phyloP scores from a whole-genome alignment of 2,113 vertebrate genomes.

The Fregata magnificens region DNA sequence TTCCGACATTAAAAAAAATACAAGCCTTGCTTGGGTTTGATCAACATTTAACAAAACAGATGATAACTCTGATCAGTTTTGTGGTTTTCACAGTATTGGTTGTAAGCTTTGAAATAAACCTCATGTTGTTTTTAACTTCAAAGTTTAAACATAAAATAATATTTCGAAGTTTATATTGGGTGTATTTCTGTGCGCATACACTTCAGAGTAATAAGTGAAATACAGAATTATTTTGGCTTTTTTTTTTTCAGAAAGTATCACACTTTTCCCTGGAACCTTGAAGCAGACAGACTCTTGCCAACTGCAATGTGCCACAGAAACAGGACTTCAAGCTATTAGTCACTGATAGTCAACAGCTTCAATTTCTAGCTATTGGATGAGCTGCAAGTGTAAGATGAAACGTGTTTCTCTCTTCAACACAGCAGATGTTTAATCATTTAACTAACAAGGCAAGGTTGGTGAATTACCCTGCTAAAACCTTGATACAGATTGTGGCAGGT shows the following conservation, averaged over 20 bases:
- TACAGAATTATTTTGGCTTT: not conserved
- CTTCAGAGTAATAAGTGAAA: not conserved
- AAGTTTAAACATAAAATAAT: not conserved
- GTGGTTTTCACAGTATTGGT: not conserved
- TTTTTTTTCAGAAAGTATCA: not conserved
- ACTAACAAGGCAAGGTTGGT: not conserved
- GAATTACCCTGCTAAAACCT: not conserved
- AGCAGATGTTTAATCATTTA: constrained; percentile 23
- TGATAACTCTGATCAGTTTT: not conserved
- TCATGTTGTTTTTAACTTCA: not conserved
- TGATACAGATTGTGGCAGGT: not conserved
- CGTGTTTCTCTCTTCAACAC: not conserved
- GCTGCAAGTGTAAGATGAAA: not conserved
- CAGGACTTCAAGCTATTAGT: not conserved
- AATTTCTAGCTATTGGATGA: not conserved
- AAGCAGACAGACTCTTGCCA: not conserved
- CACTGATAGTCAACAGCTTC: not conserved
- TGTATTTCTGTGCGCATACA: not conserved
- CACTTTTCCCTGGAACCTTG: not conserved
- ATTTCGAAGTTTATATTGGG: not conserved
- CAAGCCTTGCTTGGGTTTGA: not conserved
- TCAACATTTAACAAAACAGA: not conserved
- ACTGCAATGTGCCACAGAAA: not conserved
- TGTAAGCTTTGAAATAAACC: not conserved
- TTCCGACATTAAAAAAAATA: not conserved